Base-by-base conservation (phyloP, 2,113 vertebrate genomes). In the Alethe castanea region DNA sequence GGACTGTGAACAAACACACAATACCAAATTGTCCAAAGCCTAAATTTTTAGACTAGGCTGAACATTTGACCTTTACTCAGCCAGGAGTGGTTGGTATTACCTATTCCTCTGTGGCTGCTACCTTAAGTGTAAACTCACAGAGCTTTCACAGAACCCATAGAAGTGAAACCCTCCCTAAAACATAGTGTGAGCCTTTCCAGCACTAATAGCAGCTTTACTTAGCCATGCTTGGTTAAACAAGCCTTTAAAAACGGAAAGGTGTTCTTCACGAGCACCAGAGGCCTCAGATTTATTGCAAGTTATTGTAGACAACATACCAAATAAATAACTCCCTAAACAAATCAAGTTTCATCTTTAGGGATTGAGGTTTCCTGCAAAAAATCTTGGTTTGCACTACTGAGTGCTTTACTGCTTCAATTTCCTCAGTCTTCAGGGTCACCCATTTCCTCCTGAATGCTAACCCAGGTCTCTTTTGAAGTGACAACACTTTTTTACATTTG, bases 381-480 rank as follows among this genome's bases (percentile, higher is more conserved):
- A 81, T 47, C 44, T 22, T 61, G 15, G 10, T 89, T 83, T 81
- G 25, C 33, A 59, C 8, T 66, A 8, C 50, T 70, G 69, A 73
- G 11, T 59, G 23, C 26, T 81, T 57, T 45, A 44, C 17, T 31
- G 19, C 31, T 79, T 71, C 28, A 52, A 6, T 60, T 78, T 40
- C 16, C 31, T 89, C 16, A 14, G 22, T 89, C 70, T 29, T 47
- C 36, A 67, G 70, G 84, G 78, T 87, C 73, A 71, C 24, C 4
- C 9, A 17, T 74, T 64, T 67, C 31, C 17, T 83, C 35, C 56
- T 50, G 47, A 89, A 84, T 89, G 42, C 20, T 48, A 52, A 56
- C 14, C 29, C n/a, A 45, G n/a, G 14, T 81, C 79, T 69, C 70
- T 81, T 91, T 64, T 85, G 81, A 96, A 94, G 50, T 69, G 69